phyloP scores from a whole-genome alignment of 2,888 invertebrate genomes.

The Lasioglossum vierecki region DNA sequence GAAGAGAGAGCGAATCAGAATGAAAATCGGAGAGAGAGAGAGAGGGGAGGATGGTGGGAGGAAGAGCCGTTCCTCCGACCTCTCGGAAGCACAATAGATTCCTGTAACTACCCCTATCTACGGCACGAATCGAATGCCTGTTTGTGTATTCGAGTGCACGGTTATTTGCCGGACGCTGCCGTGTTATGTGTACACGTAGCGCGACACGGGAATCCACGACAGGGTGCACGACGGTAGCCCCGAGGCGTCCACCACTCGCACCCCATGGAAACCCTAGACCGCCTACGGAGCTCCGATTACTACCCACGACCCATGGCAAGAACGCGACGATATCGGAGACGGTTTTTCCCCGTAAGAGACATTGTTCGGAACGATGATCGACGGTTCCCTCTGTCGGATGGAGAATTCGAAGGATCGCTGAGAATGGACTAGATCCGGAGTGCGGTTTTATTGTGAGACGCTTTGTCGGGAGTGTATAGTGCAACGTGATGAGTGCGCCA shows the following conservation, averaged over 20 bases:
- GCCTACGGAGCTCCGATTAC: slow-evolving; percentile 3
- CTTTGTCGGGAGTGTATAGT: not conserved
- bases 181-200: slow-evolving; percentile 39
- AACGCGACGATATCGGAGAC: slow-evolving; percentile 4
- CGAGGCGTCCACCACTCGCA: not conserved
- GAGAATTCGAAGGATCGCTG: not conserved
- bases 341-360: slow-evolving; percentile 19
- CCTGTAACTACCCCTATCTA: slow-evolving; percentile 79
- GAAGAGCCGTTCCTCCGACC: slow-evolving; percentile 54
- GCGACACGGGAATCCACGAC: not conserved
- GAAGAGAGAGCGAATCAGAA: slow-evolving; percentile 16
- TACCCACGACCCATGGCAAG: not conserved
- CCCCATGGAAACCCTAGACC: slow-evolving; percentile 28
- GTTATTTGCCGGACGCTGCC: slow-evolving; percentile 78
- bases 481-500: not conserved
- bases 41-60: not conserved
- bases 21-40: not conserved
- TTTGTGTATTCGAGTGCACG: slow-evolving; percentile 79
- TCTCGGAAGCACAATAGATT: slow-evolving; percentile 78
- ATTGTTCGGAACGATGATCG: slow-evolving; percentile 38
- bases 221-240: not conserved
- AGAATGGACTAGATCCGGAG: not conserved
- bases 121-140: slow-evolving; percentile 77
- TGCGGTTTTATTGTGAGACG: not conserved
- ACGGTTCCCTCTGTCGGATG: slow-evolving; percentile 6